Conservation (phyloP, 2,888 invertebrate genomes). For the Gastracanthus pulcherrimus region DNA sequence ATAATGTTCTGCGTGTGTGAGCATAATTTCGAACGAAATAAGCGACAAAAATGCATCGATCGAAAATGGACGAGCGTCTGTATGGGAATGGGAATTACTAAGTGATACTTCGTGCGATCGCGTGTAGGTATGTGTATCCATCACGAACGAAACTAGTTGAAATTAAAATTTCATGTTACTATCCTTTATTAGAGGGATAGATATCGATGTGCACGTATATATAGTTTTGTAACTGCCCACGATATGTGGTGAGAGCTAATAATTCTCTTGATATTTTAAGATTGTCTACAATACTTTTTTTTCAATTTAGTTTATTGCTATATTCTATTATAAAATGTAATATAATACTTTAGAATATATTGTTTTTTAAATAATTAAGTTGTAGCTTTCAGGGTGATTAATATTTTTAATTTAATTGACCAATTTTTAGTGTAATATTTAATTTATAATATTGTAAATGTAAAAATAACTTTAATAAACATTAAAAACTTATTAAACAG, state of each 20-base stretch:
- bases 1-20: too few species aligned
- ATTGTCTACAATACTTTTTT: neutral
- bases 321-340: neutral
- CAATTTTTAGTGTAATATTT: too few species aligned
- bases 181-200: neutral
- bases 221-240: too few species aligned
- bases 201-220: neutral
- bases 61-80: neutral
- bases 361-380: too few species aligned
- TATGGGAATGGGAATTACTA: neutral
- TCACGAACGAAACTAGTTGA: neutral
- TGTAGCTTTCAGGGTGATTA: too few species aligned
- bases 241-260: neutral
- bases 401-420: too few species aligned
- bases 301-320: neutral
- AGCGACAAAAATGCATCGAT: neutral
- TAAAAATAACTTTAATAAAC: too few species aligned
- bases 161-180: constrained; percentile 5
- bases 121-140: neutral
- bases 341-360: too few species aligned
- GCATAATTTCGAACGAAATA: neutral
- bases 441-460: too few species aligned
- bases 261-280: neutral
- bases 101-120: neutral
- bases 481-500: too few species aligned